phyloP scores from a whole-genome alignment of 2,113 vertebrate species.

The Pionites leucogaster region DNA sequence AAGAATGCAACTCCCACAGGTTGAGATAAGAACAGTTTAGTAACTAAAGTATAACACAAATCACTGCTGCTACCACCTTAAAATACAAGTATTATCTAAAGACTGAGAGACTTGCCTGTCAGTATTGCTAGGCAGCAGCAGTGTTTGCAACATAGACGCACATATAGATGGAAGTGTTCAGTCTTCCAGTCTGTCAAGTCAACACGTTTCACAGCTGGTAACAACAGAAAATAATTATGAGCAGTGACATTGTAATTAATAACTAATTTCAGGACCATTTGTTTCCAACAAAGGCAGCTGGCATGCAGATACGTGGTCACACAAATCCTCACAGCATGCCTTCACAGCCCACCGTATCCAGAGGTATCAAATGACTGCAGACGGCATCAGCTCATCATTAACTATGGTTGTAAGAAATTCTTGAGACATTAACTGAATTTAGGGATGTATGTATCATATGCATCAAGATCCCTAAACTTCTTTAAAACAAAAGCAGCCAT shows the following conservation, averaged over 20 bases:
- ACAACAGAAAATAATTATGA: neutral
- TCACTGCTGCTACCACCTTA: neutral
- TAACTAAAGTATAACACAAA: no score
- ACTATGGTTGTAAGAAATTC: neutral
- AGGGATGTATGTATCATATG: neutral
- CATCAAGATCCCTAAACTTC: neutral
- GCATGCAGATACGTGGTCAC: neutral
- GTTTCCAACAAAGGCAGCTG: neutral
- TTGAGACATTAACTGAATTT: neutral
- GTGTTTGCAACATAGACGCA: neutral
- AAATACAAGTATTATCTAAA: neutral
- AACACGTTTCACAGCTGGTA: neutral
- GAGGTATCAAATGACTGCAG: neutral
- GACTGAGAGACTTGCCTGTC: neutral
- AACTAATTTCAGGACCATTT: neutral
- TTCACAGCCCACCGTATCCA: neutral
- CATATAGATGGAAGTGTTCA: rapidly evolving
- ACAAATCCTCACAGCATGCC: neutral
- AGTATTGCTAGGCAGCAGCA: neutral
- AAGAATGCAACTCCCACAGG: no score
- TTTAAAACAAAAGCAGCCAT: neutral
- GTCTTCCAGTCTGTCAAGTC: neutral
- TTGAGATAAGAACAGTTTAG: no score
- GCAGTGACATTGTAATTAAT: neutral
- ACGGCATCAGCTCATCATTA: neutral